These are phyloP conservation scores for Catharus ustulatus DNA, from an alignment of 2,797 vertebrate species.

Conservation along the genomic window DNA sequence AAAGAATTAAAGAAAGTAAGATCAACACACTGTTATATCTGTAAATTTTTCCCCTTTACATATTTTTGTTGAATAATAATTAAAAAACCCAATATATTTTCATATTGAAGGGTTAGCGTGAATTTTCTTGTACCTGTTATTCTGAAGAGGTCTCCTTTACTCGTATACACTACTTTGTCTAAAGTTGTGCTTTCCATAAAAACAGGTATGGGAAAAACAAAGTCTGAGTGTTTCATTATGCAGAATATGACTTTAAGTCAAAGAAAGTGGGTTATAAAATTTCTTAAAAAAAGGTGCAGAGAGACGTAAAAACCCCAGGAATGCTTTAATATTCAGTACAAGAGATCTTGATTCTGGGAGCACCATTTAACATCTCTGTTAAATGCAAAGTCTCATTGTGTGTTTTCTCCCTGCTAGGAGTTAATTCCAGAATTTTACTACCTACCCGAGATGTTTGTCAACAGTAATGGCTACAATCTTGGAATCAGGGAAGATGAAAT, in stretches of 20 bases:
- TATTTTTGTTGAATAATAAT: background rate
- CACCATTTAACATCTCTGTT: background rate
- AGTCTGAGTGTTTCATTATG: background rate
- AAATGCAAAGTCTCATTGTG: background rate
- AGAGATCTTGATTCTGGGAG: background rate
- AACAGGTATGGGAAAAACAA: background rate
- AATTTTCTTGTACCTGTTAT: background rate
- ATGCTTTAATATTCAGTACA: background rate
- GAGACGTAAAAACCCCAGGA: background rate
- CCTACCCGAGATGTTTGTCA: slow-evolving; percentile 98
- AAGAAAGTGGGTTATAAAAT: background rate
- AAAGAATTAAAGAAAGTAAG: background rate
- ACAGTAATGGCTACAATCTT: slow-evolving; percentile 92
- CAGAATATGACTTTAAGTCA: background rate
- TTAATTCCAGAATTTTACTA: slow-evolving; percentile 98
- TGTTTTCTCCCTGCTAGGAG: slow-evolving; percentile 80
- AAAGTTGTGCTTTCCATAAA: background rate
- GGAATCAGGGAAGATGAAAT: slow-evolving; percentile 89
- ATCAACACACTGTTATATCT: background rate
- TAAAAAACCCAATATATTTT: background rate
- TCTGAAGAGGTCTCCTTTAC: background rate
- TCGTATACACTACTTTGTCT: background rate
- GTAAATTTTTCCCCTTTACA: background rate
- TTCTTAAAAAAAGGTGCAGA: background rate
- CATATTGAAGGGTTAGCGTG: background rate